phyloP scores from a whole-genome alignment of 2,888 invertebrate genomes.

The Linnaemya tessellans region DNA sequence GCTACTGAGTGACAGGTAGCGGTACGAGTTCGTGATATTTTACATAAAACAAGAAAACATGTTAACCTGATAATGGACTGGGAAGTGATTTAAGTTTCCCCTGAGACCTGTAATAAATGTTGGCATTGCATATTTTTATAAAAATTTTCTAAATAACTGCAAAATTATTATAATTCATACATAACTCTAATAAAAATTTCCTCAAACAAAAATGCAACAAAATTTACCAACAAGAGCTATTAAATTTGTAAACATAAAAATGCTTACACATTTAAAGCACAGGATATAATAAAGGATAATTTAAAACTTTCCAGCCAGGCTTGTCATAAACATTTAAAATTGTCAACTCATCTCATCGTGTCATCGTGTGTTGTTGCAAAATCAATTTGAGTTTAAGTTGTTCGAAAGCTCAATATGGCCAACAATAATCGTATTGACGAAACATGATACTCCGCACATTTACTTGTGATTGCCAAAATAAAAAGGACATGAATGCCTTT shows the following conservation, averaged over 20 bases:
- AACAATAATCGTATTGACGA: slow-evolving; percentile 30
- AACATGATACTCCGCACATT: slow-evolving; percentile 33
- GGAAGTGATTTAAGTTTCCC: too few species aligned
- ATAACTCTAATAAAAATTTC: not conserved
- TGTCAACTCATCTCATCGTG: slow-evolving; percentile 31
- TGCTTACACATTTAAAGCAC: not conserved
- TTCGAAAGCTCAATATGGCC: slow-evolving; percentile 22
- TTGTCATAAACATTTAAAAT: slow-evolving; percentile 12
- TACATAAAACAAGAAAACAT: too few species aligned
- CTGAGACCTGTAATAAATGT: too few species aligned
- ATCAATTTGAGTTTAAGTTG: slow-evolving; percentile 41
- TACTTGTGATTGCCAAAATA: slow-evolving; percentile 33
- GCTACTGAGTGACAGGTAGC: too few species aligned
- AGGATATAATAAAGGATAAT: slow-evolving; percentile 11
- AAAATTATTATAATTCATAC: not conserved
- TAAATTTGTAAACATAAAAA: not conserved
- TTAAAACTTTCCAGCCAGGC: not conserved
- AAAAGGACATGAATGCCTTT: slow-evolving; percentile 50
- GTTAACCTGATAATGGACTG: too few species aligned
- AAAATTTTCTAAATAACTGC: not conserved
- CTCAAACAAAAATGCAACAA: not conserved
- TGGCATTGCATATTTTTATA: too few species aligned
- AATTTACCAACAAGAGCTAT: not conserved
- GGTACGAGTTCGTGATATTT: too few species aligned
- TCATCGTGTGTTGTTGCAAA: slow-evolving; percentile 25